Percentiles rank a stretch among this genome's conserved stretches.
Conservation (phyloP, 2,888 invertebrate species). For the Acrobasis consociella region DNA sequence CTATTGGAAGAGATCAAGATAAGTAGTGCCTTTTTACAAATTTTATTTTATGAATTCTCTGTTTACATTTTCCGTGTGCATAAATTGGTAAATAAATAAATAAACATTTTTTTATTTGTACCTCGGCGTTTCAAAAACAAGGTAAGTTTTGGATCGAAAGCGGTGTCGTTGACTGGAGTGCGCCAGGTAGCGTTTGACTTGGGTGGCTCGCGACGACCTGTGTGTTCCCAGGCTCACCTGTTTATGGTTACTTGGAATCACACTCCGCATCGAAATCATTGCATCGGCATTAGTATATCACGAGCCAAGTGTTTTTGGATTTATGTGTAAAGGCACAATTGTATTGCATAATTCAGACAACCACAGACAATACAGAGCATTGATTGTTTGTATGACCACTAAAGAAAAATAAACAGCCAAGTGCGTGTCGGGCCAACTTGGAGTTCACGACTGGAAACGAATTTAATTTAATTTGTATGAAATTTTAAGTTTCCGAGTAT, state of each 20-base stretch:
- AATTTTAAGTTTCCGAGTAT: too few relatives aligned
- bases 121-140: too few relatives aligned
- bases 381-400: too few relatives aligned
- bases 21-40: too few relatives aligned
- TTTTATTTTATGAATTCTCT: too few relatives aligned
- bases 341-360: slow-evolving; percentile 15
- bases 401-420: too few relatives aligned
- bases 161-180: slow-evolving; percentile 31
- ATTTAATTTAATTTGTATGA: too few relatives aligned
- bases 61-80: too few relatives aligned
- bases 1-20: too few relatives aligned
- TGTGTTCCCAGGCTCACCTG: slow-evolving; percentile 47
- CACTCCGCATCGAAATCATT: slow-evolving; percentile 27
- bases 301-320: slow-evolving; percentile 13
- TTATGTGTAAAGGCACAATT: slow-evolving; percentile 18
- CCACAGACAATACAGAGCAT: neutral
- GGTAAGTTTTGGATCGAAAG: slow-evolving; percentile 29
- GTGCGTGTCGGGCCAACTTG: too few relatives aligned
- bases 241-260: slow-evolving; percentile 36
- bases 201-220: slow-evolving; percentile 49
- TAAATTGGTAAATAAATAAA: too few relatives aligned
- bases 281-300: slow-evolving; percentile 23
- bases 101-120: neutral
- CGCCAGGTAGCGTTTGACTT: slow-evolving; percentile 50
- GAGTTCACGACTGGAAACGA: too few relatives aligned